Evolutionary conservation across 2,888 invertebrate species (phyloP).

Genomic region (Gnatocerus cornutus): DNA sequence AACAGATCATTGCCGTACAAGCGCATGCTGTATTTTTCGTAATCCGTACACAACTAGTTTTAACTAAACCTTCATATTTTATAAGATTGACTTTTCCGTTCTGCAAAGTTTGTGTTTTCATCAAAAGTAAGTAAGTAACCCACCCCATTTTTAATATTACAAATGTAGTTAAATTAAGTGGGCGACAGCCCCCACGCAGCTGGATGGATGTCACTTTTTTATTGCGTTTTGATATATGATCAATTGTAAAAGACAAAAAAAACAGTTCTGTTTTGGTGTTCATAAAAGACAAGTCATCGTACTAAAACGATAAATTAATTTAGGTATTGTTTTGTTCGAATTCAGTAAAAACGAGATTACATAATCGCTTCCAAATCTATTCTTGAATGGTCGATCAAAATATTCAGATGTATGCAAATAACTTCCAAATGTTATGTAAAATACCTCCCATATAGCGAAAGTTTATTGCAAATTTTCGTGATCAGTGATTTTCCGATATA

Average conservation of each 20-base stretch:
- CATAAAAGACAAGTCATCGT: too few species aligned
- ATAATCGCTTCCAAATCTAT: not conserved
- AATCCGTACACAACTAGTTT: slow-evolving; percentile 41
- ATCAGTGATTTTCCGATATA: slow-evolving; percentile 14
- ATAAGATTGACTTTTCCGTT: slow-evolving; percentile 37
- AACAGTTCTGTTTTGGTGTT: too few species aligned
- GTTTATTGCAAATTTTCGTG: slow-evolving; percentile 7
- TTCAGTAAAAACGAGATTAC: too few species aligned
- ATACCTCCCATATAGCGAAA: not conserved
- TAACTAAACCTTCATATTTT: slow-evolving; percentile 35
- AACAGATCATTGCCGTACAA: slow-evolving; percentile 40
- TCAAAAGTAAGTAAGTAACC: slow-evolving; percentile 39
- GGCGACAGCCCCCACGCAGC: not conserved
- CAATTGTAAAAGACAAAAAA: too few species aligned
- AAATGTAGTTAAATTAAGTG: not conserved
- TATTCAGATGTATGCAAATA: not conserved
- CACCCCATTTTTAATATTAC: not conserved
- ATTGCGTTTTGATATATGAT: too few species aligned
- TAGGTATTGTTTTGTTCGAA: too few species aligned
- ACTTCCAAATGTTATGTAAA: not conserved
- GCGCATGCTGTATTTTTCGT: slow-evolving; percentile 44
- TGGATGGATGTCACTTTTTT: too few species aligned
- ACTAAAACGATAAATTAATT: too few species aligned
- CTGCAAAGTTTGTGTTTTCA: slow-evolving; percentile 42
- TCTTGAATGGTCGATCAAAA: not conserved